Evolutionary conservation across 2,113 vertebrate genomes (phyloP), one percentile per base, ranked within the genome.

Genomic region (Danio rerio): DNA sequence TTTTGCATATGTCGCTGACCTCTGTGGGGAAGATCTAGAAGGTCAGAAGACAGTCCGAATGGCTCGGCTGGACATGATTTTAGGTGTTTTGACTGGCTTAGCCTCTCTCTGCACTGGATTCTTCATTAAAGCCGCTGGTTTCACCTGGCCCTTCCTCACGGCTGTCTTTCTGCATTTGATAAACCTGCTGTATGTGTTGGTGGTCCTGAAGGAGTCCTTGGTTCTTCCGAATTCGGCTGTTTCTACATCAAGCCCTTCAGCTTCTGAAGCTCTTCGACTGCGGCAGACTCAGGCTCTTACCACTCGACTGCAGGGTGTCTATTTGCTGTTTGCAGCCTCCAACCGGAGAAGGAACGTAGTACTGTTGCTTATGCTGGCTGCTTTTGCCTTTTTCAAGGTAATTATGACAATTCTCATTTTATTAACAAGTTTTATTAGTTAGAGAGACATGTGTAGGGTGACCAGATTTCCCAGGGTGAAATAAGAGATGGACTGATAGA

Each of bases 1-100:
- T 66, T 95, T 96, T 87, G 93, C 95, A 52, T 96, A 95, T 61
- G 87, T 96, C 79, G 94, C 94, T 50, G 96, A 96, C 7, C 80
- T 89, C 2, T 94, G 94, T 0, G 92, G 92, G 43, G 81, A 91
- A 18, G 74, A 40, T 12, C 50, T 13, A 0, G 21, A 55, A 52
- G 94, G 91, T 50, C 91, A 91, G 45, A 96, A 92, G 88, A 95
- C 93, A 4, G 87, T 93, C 0, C 92, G 92, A 63, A 96, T 96
- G 88, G 94, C 96, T 40, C 76, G 93, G 50, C 75, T 95, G 43
- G 96, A 96, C 81, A 92, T 94, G 85, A 76, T 95, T 69, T 86
- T 94, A 66, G 96, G 96, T 52, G 6, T 94, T 20, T 81, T 94
- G 0, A 92, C 92, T 72, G 95, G 95, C 13, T 50, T 95, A 43